Conservation (phyloP, 2,113 vertebrate genomes). For the Sylvietta virens region DNA sequence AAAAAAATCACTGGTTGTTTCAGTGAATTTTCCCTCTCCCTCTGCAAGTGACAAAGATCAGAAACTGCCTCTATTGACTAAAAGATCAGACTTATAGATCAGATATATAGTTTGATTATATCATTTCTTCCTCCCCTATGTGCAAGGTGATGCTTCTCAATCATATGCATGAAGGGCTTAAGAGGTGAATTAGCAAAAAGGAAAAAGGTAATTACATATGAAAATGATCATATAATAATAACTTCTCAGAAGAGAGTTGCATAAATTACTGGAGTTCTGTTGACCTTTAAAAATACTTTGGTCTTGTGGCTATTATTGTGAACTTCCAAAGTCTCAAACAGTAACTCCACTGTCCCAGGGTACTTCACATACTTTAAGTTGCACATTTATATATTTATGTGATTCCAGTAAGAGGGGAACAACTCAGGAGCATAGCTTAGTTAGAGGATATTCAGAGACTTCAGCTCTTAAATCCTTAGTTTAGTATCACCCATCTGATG, state of each 20-base stretch:
- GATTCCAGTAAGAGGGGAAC: not conserved
- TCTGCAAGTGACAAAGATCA: not conserved
- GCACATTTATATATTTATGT: not conserved
- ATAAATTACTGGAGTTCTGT: not conserved
- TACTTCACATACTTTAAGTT: not conserved
- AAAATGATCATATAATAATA: not conserved
- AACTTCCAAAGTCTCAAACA: not conserved
- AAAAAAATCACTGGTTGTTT: not conserved
- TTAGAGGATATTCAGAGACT: not conserved
- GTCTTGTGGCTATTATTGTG: not conserved
- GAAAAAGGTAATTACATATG: not conserved
- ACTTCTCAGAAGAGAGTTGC: not conserved
- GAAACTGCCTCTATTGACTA: not conserved
- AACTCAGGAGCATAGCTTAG: not conserved
- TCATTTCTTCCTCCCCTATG: not conserved
- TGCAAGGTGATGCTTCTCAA: not conserved
- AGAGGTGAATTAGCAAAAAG: not conserved
- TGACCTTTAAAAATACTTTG: not conserved
- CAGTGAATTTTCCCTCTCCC: not conserved
- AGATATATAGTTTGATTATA: not conserved
- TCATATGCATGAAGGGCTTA: not conserved
- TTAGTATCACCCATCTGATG: not conserved
- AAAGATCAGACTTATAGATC: not conserved
- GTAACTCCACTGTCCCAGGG: not conserved
- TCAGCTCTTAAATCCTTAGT: not conserved